These are phyloP conservation scores for Urocolius indicus DNA, from an alignment of 2,113 vertebrate genomes.

Conservation along the genomic window DNA sequence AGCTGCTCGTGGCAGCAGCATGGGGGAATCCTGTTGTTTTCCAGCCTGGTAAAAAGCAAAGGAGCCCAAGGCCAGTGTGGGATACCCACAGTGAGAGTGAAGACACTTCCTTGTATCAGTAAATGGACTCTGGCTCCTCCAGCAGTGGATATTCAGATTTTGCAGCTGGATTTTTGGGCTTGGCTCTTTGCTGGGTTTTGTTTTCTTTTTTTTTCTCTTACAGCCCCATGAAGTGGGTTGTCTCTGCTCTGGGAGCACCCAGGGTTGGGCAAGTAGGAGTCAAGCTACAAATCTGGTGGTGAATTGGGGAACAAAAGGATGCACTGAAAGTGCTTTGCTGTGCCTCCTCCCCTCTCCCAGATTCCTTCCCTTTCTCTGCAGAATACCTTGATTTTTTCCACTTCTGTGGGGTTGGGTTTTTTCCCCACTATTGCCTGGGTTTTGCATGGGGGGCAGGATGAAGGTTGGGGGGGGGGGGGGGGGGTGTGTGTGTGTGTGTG, in stretches of 20 bases:
- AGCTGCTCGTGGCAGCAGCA: neutral
- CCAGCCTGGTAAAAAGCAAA: neutral
- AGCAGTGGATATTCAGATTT: neutral
- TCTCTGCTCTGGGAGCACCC: neutral
- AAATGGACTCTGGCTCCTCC: slow-evolving; percentile 17
- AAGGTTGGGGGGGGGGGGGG: neutral
- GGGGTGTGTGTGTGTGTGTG: neutral
- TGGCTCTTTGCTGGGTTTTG: slow-evolving; percentile 27
- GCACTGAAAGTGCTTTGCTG: neutral
- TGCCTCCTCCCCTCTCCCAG: neutral
- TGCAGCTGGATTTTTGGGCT: slow-evolving; percentile 14
- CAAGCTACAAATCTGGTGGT: neutral
- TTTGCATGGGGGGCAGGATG: slow-evolving; percentile 6
- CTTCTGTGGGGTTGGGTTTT: neutral
- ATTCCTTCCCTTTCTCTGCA: neutral
- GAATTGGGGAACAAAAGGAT: neutral
- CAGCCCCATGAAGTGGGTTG: neutral
- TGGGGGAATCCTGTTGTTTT: neutral
- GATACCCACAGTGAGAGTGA: neutral
- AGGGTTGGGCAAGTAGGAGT: neutral
- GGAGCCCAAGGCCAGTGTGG: neutral
- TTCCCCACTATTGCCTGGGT: neutral
- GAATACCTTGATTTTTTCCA: neutral
- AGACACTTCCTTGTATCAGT: neutral
- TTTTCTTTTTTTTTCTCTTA: neutral